Base-by-base conservation (phyloP, 1,140 invertebrate genomes). In the Proales similis region DNA sequence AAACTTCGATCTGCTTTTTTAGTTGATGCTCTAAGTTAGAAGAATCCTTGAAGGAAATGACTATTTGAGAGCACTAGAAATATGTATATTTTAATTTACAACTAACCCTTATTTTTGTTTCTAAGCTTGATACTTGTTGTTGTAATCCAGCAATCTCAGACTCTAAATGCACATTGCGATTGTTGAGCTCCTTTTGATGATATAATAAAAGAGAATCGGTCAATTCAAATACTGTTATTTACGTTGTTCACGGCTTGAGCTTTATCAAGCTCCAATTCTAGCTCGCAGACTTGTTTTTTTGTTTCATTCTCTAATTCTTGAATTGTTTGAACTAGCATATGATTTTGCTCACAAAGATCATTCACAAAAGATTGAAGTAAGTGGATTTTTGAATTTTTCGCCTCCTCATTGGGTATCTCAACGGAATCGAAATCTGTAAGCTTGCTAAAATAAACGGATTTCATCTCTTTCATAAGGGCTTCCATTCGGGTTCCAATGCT, bases 331-430 rank as follows among this genome's bases (percentile, higher is more conserved):
- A 75, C 71, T 12, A 75, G 64, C 0, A 75, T 72, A 20, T 74
- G 69, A 70, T 74, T 75, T 64, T 75, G 74, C 51, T 74, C 71
- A 66, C 67, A 68, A 24, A 75, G 64, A 62, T 75, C 74, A 66
- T 74, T 72, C 1, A 75, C 71, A 65, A 74, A 75, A 0, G 71
- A 69, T 63, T 74, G 70, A 42, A 74, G 62, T 3, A 36, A 42
- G 39, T 57, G 39, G 11, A 26, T 30, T 24, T 57, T 57, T 57
- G 45, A 42, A 17, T 26, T 57, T 7, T 6, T n/a, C 11, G 51
- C 45, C 12, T 57, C 51, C 3, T 57, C 36, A 11, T 39, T 57
- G 7, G 45, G 17, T 1, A 42, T 36, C 9, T 57, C 51, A 27
- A 42, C 36, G 0, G 45, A 19, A 24, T 57, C 33, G 3, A 57